A percentile compares a stretch with the other conserved stretches of the same genome.
Conservation (phyloP, 23 tunicate genomes). For the Phallusia fumigata region DNA sequence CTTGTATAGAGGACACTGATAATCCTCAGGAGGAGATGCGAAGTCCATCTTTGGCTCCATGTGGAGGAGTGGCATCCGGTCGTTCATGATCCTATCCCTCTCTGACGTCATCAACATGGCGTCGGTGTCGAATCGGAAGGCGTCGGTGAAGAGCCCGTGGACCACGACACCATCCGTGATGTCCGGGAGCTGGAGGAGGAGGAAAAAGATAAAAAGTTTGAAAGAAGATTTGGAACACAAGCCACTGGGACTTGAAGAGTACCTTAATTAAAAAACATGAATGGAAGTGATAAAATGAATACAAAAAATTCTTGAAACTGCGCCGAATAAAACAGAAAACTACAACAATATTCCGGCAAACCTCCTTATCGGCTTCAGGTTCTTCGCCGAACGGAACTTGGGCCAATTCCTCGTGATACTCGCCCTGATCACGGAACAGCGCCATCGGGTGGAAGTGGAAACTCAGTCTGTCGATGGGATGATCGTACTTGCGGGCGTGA, state of each 20-base stretch:
- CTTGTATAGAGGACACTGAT: slow-evolving; percentile 95
- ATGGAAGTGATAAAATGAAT: too few species aligned
- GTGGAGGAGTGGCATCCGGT: slow-evolving; percentile 88
- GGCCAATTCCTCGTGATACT: slow-evolving; percentile 74
- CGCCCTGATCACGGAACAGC: slow-evolving; percentile 86
- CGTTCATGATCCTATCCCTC: slow-evolving; percentile 88
- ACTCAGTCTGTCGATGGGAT: slow-evolving; percentile 91
- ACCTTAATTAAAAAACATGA: too few species aligned
- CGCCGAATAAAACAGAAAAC: too few species aligned
- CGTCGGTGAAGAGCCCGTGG: slow-evolving; percentile 95
- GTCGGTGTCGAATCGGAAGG: slow-evolving; percentile 89
- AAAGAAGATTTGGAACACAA: not conserved
- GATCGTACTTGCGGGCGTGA: slow-evolving; percentile 92
- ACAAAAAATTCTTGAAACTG: too few species aligned
- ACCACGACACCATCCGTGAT: slow-evolving; percentile 83
- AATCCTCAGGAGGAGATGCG: slow-evolving; percentile 75
- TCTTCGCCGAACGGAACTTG: slow-evolving; percentile 78
- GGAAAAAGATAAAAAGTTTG: not conserved
- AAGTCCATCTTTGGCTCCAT: slow-evolving; percentile 99
- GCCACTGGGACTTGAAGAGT: too few species aligned
- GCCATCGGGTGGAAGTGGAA: slow-evolving; percentile 86
- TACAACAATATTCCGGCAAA: not conserved
- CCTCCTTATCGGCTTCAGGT: slow-evolving; percentile 68
- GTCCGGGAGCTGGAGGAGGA: slow-evolving; percentile 69
- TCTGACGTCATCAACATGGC: slow-evolving; percentile 81